Conservation (phyloP, 2,113 vertebrate genomes). For the Onychorhynchus coronatus region DNA sequence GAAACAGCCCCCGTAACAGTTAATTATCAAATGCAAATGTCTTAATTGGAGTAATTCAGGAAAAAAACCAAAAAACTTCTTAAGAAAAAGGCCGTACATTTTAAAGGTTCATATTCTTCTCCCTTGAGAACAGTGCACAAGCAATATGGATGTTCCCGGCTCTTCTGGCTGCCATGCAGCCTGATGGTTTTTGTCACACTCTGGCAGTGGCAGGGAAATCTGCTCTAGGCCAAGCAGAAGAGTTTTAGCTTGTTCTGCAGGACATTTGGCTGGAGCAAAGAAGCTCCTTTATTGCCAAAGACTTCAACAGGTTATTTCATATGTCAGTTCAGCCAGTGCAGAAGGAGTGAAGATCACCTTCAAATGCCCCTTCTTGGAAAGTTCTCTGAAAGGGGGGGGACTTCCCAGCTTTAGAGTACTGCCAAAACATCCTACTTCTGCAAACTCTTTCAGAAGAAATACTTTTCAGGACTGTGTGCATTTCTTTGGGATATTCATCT, state of each 20-base stretch:
- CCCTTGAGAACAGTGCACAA: neutral
- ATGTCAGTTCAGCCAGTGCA: neutral
- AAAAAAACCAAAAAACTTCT: neutral
- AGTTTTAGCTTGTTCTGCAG: neutral
- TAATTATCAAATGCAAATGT: neutral
- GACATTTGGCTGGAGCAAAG: neutral
- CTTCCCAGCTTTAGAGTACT: neutral
- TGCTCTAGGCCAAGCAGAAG: neutral
- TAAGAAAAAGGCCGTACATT: neutral
- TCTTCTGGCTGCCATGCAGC: neutral
- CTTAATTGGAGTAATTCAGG: neutral
- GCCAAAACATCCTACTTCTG: neutral
- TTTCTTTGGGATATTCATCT: conserved; percentile 1
- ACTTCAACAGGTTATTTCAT: neutral
- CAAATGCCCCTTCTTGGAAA: conserved; percentile 15
- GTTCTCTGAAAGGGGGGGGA: neutral
- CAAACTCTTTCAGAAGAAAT: neutral
- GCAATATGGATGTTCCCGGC: neutral
- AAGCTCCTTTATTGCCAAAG: neutral
- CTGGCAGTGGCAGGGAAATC: neutral
- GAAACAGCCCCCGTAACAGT: neutral
- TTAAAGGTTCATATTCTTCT: neutral
- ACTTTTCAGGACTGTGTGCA: neutral
- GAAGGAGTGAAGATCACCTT: conserved; percentile 10
- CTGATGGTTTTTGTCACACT: neutral